Evolutionary conservation across 2,797 vertebrate species (phyloP), one percentile per base, ranked within the genome.

Genomic region (Poeciliopsis gracilis): DNA sequence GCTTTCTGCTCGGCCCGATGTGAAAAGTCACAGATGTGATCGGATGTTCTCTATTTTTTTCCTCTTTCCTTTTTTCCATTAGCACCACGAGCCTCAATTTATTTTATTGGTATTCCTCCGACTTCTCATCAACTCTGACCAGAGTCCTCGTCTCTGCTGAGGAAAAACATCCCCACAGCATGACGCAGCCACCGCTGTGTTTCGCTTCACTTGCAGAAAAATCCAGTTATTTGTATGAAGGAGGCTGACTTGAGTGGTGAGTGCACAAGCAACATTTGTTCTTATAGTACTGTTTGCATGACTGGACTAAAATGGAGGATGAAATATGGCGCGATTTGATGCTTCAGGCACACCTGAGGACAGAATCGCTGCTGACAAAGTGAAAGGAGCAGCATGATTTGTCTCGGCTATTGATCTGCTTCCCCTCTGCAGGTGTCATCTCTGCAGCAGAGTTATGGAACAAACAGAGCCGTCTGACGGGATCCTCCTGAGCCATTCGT

Each of bases 401-500:
- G 69, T 75, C 71, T 55, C 28, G 23, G 53, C 16, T 75, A 87
- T 90, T 49, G 83, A 91, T 86, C 73, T 33, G 36, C 53, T 72
- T 6, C 9, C 78, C 7, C 79, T 0, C 73, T 25, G 3, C 25
- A 73, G 66, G 70, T 73, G 81, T 84, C 77, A 73, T 76, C 73
- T 84, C 82, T 79, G 75, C 38, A 18, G 79, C 2, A 57, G 86
- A 90, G 79, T 89, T 82, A 88, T 90, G 82, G 78, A 76, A 57
- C 82, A 78, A 86, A 87, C 85, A 73, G 47, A 36, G 63, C 73
- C 66, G 80, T 77, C 87, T 81, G 82, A 77, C 67, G 16, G 80
- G 82, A 82, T 79, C 61, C 82, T 79, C 74, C 73, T 75, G 79
- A 8, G 20, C 78, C 77, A 88, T 91, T 81, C 85, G 74, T 90